Conservation (phyloP, 2,888 invertebrate species). For the Diadegma fenestrale region DNA sequence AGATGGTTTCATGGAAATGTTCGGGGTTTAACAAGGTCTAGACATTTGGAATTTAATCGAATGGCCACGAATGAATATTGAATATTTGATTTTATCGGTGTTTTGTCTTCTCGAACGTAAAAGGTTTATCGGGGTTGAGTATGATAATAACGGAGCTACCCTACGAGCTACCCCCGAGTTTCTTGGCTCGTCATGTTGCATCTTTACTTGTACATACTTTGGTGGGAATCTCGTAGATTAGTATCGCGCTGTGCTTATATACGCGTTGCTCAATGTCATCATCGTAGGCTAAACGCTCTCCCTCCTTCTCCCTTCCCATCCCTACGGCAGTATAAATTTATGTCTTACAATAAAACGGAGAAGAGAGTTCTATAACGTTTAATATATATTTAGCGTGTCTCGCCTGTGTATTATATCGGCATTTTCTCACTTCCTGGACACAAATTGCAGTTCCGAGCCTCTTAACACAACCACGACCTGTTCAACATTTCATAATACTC, state of each 20-base stretch:
- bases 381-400: slow-evolving; percentile 32
- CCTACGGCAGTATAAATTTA: slow-evolving; percentile 67
- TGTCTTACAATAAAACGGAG: slow-evolving; percentile 34
- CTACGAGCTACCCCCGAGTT: background rate
- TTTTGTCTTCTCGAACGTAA: slow-evolving; percentile 33
- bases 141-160: slow-evolving; percentile 14
- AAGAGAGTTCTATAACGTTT: slow-evolving; percentile 16
- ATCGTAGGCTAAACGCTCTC: slow-evolving; percentile 19
- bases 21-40: slow-evolving; percentile 46
- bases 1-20: slow-evolving; percentile 8
- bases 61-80: background rate
- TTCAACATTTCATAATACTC: slow-evolving; percentile 22
- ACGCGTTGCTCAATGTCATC: slow-evolving; percentile 14
- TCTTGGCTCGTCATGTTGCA: background rate
- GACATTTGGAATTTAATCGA: slow-evolving; percentile 51
- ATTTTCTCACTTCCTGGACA: background rate
- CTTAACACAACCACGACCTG: slow-evolving; percentile 9
- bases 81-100: slow-evolving; percentile 43
- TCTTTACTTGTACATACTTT: background rate
- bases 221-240: slow-evolving; percentile 18
- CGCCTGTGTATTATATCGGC: slow-evolving; percentile 4
- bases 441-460: background rate
- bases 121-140: slow-evolving; percentile 23
- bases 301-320: background rate
- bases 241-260: slow-evolving; percentile 4